A percentile compares a stretch with the other conserved stretches of the same genome.
These are phyloP conservation scores for Aphrocallistes beatrix DNA, from an alignment of 37 sponge, comb jelly and placozoan genomes.

Conservation along the genomic window DNA sequence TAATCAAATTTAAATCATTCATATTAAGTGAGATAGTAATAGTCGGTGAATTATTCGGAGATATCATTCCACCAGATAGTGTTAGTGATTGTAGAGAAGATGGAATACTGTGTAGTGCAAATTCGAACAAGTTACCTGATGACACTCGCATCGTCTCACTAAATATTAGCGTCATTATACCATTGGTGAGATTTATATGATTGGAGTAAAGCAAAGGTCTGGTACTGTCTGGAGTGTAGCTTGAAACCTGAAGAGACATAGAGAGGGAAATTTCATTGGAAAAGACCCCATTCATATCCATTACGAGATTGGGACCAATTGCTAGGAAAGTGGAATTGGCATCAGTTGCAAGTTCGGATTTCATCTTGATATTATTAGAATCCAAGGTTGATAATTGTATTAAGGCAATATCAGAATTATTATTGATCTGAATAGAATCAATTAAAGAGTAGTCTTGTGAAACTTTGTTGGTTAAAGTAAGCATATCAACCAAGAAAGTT, in stretches of 20 bases:
- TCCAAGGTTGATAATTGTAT: conserved; percentile 50
- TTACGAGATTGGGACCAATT: conserved; percentile 15
- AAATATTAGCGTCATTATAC: conserved; percentile 45
- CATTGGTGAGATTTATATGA: conserved; percentile 40
- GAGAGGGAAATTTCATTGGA: conserved; percentile 20
- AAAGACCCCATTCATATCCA: conserved; percentile 47
- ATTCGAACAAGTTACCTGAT: conserved; percentile 44
- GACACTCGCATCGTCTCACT: conserved; percentile 56
- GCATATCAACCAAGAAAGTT: neutral
- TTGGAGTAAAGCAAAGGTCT: conserved; percentile 36
- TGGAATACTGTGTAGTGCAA: conserved; percentile 38
- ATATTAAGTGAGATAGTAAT: neutral
- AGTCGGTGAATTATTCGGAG: neutral
- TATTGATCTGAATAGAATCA: conserved; percentile 10
- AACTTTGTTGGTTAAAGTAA: neutral
- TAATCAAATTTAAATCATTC: conserved; percentile 47
- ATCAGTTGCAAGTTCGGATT: conserved; percentile 31
- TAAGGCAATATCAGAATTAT: conserved; percentile 26
- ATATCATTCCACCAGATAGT: neutral
- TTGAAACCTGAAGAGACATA: conserved; percentile 29
- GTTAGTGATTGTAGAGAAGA: neutral
- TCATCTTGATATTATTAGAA: conserved; percentile 38
- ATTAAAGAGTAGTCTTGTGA: neutral
- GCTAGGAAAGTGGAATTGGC: conserved; percentile 35
- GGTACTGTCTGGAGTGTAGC: conserved; percentile 31